Base-by-base conservation (phyloP, 2,888 invertebrate genomes). In the Aricia artaxerxes region DNA sequence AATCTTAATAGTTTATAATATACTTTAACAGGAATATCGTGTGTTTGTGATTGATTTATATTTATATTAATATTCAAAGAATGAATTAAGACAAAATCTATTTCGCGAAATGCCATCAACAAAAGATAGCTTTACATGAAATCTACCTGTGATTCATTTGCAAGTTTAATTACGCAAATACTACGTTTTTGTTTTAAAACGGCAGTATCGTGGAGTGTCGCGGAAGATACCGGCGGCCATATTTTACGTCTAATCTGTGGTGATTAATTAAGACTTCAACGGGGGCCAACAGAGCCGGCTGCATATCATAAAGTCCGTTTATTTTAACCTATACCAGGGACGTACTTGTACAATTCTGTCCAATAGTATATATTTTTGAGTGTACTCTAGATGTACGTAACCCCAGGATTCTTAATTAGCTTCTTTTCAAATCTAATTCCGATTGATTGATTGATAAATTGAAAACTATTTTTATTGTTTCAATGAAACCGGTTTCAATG, bases 211-310 rank as follows among this genome's bases (percentile, higher is more conserved):
- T 69, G 69, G 83, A 83, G 81, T 82, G 79, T 81, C 53, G 40
- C 76, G 82, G 81, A 83, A 84, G 85, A 84, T 89, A 92, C 89
- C 91, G 84, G 83, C 49, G 84, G 84, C 85, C 87, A 85, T 91
- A 91, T 89, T 90, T 92, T 87, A 91, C 83, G 82, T 90, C 87
- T 92, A 94, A 94, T 93, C 94, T 92, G 86, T 82, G 85, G 88
- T 93, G 93, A 94, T 94, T 94, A 92, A 94, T 94, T 92, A 90
- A 89, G 88, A 89, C 84, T 86, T 87, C 85, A 84, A 84, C 87
- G 83, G 83, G 88, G 92, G 91, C 89, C 87, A 86, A 85, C 81
- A 85, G 84, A 83, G 83, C 83, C 82, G 84, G 82, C 82, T 85
- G 87, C 92, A 88, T 87, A 88, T 93, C 91, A 92, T 89, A 88